Evolutionary conservation across 2,797 vertebrate species (phyloP).

Genomic region (Falco berigora): DNA sequence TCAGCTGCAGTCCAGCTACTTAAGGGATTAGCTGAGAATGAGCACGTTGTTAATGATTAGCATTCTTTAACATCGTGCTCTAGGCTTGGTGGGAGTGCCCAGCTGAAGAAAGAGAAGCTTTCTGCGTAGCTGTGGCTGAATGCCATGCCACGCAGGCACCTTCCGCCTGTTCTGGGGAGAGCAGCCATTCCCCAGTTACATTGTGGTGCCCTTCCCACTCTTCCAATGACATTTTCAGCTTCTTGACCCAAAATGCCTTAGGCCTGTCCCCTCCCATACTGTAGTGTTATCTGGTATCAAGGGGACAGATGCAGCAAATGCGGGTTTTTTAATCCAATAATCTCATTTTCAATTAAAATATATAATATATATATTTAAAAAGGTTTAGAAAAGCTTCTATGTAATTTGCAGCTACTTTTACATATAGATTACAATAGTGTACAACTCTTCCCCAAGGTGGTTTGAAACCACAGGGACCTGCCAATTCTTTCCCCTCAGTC

Average conservation of each 20-base stretch:
- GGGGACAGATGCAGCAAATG: constrained; percentile 35
- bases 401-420: constrained; percentile 69
- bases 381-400: constrained; percentile 67
- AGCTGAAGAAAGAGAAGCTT: background rate
- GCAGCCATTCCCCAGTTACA: background rate
- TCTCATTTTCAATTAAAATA: constrained; percentile 66
- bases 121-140: background rate
- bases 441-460: constrained; percentile 30
- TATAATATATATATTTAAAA: constrained; percentile 58
- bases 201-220: background rate
- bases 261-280: background rate
- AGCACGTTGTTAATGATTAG: background rate
- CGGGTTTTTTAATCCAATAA: constrained; percentile 55
- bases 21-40: background rate
- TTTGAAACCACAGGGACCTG: constrained; percentile 18
- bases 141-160: background rate
- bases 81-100: background rate
- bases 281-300: constrained; percentile 60
- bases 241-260: background rate
- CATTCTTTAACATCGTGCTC: background rate
- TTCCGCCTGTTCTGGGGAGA: background rate
- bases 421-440: constrained; percentile 66
- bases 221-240: background rate
- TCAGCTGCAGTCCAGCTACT: background rate
- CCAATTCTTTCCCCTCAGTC: background rate